Base-by-base conservation (phyloP, 2,113 vertebrate genomes). In the Brachirus orientalis region DNA sequence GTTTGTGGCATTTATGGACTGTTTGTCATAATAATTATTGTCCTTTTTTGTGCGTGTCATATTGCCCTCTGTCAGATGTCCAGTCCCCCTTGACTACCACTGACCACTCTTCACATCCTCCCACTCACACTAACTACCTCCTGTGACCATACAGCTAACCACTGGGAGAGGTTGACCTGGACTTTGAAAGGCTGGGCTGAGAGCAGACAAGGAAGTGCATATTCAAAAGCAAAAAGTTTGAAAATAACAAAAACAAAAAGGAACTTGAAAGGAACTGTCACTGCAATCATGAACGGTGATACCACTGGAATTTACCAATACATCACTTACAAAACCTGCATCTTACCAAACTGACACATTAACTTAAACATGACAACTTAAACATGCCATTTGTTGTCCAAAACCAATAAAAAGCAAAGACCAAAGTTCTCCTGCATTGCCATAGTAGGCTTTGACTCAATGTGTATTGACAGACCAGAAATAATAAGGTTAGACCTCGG, bases 361-460 rank as follows among this genome's bases (percentile, higher is more conserved):
- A 61, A 76, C 55, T 57, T 60, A 75, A 77, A 68, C 74, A 71
- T 65, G 52, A 83, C 80, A n/a, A n/a, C n/a, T n/a, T n/a, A n/a
- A 76, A 84, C 81, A 77, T 87, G 78, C 73, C 89, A 88, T 87
- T 82, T 88, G 52, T 87, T 82, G 86, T 92, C 89, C 84, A 77
- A 92, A 91, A 90, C 77, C 80, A 89, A 89, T 85, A 90, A 90
- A 92, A 92, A 91, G 88, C 89, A 88, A 90, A 93, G 80, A 94
- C 93, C 93, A 94, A 94, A 94, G 93, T 90, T 86, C 73, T 89
- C 83, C 87, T 84, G 82, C 77, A 79, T 84, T 79, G 87, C 86
- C 72, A 82, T 79, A 83, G 71, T 69, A 75, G 79, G 88, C 84
- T 78, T 75, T 76, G 78, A 87, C 62, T 70, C 68, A 54, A 76